Base-by-base conservation (phyloP, 2,888 invertebrate genomes). In the Drosophila ustulata region DNA sequence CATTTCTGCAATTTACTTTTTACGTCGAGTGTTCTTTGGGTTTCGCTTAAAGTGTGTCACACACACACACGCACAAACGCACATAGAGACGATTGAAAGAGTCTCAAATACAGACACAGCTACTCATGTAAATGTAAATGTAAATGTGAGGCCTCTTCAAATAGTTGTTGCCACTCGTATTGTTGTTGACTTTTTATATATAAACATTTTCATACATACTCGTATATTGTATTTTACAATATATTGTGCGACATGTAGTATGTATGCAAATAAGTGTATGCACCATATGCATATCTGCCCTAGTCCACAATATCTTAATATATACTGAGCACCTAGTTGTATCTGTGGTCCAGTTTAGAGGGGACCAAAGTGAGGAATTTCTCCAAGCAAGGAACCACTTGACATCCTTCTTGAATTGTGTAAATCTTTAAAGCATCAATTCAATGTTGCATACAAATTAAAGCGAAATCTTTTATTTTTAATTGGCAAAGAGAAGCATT, bases 231-330 rank as follows among this genome's bases (percentile, higher is more conserved):
- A 52, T 34, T 37, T 47, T 41, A 25, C 39, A 30, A 23, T 55
- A 51, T 45, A 11, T 41, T 56, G 53, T 62, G 25, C 43, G 47
- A 59, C 62, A 52, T 34, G 13, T 63, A 30, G 43, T 53, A 57
- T 63, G 59, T 61, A 66, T 66, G 78, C 70, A 70, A 76, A 64
- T 70, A 53, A 59, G 56, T 46, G 37, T 51, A 34, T 18, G 18
- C 18, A 18, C 18, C 37, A 47, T 45, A 11, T 57, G 28, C 28
- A 9, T 43, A 9, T 50, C 13, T 32, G 43, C 67, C 61, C 34
- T 5, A 37, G 34, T 64, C 51, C 57, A 56, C 66, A 73, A 71
- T 80, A 86, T 86, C 81, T 52, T 75, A 83, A 83, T 68, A 51
- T 23, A 45, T 45, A 45, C 39, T 30, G 4, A 25, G 18, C 34